Base-by-base conservation (phyloP, 92 coral and sea anemone genomes). In the Muricea muricata region DNA sequence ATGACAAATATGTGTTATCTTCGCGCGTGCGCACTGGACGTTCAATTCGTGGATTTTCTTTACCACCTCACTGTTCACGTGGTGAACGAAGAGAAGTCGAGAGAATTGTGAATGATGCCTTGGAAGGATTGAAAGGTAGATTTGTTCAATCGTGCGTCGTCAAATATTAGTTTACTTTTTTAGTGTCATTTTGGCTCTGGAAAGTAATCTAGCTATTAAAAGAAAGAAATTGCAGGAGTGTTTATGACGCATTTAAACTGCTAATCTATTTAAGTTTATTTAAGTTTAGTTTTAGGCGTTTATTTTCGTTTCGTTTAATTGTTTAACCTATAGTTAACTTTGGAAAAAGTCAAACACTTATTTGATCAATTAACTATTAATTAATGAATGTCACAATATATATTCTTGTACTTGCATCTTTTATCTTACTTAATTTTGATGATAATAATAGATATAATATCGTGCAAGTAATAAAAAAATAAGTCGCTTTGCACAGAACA, bases 31-130 rank as follows among this genome's bases (percentile, higher is more conserved):
- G 98, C 25, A 94, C 97, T 48, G 98, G 98, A 12, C 93, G 98
- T 42, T 94, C 97, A 10, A 91, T 94, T 75, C 93, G 92, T 28
- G 88, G 91, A 23, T 92, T 89, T 32, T 84, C 97, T 76, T 86
- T 94, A 28, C 98, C 98, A 3, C 98, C 98, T 4, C 98, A 94
- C 73, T 94, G 98, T 85, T 89, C 98, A 31, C 94, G 98, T 24
- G 98, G 95, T 39, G 98, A 95, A 81, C 89, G 98, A 52, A 75
- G 98, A 42, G 97, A 91, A 68, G 94, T 93, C 14, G 98, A 95
- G 68, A 83, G 86, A 66, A 80, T 93, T 65, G 95, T 91, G 31
- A 82, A 72, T 65, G 88, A 87, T 39, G 98, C 98, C 1, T 81
- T 95, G 46, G 90, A 85, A n/a, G 98, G 95, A 24, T 83, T 95